Base-by-base conservation (phyloP, 1,140 invertebrate genomes). In the Dendrolimus kikuchii region DNA sequence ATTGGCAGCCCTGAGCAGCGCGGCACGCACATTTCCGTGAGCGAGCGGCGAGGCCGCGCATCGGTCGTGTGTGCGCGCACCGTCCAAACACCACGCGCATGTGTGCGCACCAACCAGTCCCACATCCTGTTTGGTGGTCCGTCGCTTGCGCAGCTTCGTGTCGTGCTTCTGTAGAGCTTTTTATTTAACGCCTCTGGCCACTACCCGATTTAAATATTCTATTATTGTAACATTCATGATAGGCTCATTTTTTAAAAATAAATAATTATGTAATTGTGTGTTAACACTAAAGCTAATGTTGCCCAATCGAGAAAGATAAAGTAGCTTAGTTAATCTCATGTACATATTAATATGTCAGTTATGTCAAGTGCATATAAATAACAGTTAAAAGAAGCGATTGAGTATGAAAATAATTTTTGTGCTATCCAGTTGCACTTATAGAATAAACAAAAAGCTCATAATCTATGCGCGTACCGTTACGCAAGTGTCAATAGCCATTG, bases 41-140 rank as follows among this genome's bases (percentile, higher is more conserved):
- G 80, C 76, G 68, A 58, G 62, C 57, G 58, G 68, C 71, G 76
- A 73, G 75, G 71, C 74, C 73, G 77, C 59, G 62, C 57, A 57
- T 55, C 40, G 6, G 58, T 66, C 68, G 57, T 65, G 62, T 59
- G 56, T 36, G 54, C 49, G 66, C 7, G 47, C 37, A 41, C 55
- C 51, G 57, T 64, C 59, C 62, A 52, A 52, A 61, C 46, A 53
- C 59, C 55, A 54, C 53, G 68, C 53, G 55, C 38, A 42, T 71
- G 69, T 68, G 72, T 72, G 80, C 68, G 77, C 62, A 64, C 53
- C 68, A 77, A 86, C 81, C 82, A 86, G 82, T 86, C 81, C 71
- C 74, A 84, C 81, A 86, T 84, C 82, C 82, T 86, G 82, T 86
- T 86, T 77, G 72, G 73, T 72, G 69, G 72, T 67, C 69, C 75